Conservation (phyloP, 2,888 invertebrate genomes). For the Nesidiocoris tenuis region DNA sequence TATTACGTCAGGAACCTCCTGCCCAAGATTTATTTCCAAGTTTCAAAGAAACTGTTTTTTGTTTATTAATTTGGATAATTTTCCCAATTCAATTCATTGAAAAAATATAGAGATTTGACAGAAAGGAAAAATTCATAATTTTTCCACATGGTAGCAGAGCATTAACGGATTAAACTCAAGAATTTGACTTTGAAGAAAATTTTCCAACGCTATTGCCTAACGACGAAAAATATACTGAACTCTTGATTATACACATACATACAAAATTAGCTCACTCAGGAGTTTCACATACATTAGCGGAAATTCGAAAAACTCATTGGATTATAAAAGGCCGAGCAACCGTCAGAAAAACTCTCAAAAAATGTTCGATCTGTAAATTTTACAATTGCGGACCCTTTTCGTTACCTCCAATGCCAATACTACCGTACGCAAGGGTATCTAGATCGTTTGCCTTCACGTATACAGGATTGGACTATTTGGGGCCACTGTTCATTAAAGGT, state of each 20-base stretch:
- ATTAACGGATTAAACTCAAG: too few relatives aligned
- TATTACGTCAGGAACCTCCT: too few relatives aligned
- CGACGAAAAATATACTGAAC: not conserved
- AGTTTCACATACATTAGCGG: conserved; percentile 7
- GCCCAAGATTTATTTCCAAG: too few relatives aligned
- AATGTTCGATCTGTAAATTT: not conserved
- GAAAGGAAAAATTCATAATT: too few relatives aligned
- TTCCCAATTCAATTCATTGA: too few relatives aligned
- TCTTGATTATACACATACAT: not conserved
- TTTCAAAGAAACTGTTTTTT: too few relatives aligned
- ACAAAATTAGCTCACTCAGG: conserved; percentile 5
- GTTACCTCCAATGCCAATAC: conserved; percentile 22
- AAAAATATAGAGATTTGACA: too few relatives aligned
- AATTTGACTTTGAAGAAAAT: too few relatives aligned
- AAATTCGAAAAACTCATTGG: conserved; percentile 6
- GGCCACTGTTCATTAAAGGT: conserved; percentile 9
- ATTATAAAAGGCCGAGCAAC: not conserved
- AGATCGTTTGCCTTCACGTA: conserved; percentile 14
- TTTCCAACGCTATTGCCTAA: conserved; percentile 22
- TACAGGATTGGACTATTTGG: conserved; percentile 42
- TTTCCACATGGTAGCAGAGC: too few relatives aligned
- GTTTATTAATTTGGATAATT: too few relatives aligned
- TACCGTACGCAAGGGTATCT: conserved; percentile 22
- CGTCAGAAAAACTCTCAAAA: conserved; percentile 3
- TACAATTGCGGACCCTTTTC: conserved; percentile 24